Evolutionary conservation across 2,888 invertebrate genomes (phyloP), one percentile per base, ranked within the genome.

Genomic region (Hemithea aestivaria): DNA sequence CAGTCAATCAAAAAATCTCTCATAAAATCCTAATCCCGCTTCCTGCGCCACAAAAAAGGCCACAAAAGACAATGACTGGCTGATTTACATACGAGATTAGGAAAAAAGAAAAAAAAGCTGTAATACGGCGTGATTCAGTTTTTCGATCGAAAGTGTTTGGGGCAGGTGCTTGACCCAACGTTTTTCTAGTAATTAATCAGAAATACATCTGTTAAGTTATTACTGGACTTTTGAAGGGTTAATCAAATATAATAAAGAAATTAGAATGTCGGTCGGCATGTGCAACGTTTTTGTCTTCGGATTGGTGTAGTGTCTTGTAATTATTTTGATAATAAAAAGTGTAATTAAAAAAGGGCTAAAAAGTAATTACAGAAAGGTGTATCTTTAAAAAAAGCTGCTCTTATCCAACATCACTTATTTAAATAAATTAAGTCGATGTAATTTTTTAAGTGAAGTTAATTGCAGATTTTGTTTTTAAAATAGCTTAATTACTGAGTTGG

Each of bases 201-300:
- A 52, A 62, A 57, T 68, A 72, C 83, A 85, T 83, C 84, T 84
- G 84, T 81, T 74, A 61, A 48, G 67, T 82, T 83, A 84, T 83
- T 82, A 83, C 72, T 59, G 56, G 51, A 52, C 53, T 53, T 75
- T 73, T 77, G 74, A 83, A 81, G 84, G 83, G 82, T 81, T 84
- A 82, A 82, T 85, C 83, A 85, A 84, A 84, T 75, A 81, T 81
- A 83, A 84, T 85, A 83, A 84, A 85, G 84, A 78, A 81, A 85
- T 85, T 84, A 83, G 74, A 67, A 48, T 40, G 45, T 57, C 58
- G 70, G 67, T 58, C 68, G 73, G 57, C 78, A 79, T 80, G 77
- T 79, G 83, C 70, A 11, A 27, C 16, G 47, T 45, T 43, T 38
- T 40, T 45, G 16, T 24, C 10, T 32, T 35, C n/a, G n/a, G 28